Conservation (phyloP, 2,113 vertebrate genomes). For the Chascanopsetta lugubris region DNA sequence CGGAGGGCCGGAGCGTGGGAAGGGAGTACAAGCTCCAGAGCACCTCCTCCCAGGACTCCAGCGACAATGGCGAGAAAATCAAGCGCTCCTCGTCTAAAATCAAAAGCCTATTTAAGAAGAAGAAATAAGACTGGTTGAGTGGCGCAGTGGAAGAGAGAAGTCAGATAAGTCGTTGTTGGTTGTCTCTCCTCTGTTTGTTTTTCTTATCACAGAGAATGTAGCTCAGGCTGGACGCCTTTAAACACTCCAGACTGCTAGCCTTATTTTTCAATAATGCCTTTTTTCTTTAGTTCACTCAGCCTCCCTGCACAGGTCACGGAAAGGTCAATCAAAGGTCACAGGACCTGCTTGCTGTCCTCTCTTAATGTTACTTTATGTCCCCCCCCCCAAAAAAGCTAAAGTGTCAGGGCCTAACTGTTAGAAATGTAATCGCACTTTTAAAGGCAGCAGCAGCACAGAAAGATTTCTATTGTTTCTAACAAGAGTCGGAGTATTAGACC, state of each 20-base stretch:
- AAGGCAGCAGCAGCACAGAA: no score
- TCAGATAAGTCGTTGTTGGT: slow-evolving; percentile 55
- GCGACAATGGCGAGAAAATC: slow-evolving; percentile 89
- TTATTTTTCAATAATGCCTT: slow-evolving; percentile 80
- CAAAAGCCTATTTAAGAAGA: slow-evolving; percentile 98
- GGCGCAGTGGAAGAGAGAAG: slow-evolving; percentile 25
- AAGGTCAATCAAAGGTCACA: slow-evolving; percentile 67
- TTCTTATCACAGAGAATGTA: slow-evolving; percentile 84
- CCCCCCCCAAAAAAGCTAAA: slow-evolving; percentile 65
- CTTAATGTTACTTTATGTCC: slow-evolving; percentile 68
- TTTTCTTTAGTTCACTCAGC: slow-evolving; percentile 80
- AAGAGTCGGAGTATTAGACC: no score
- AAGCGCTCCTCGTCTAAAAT: slow-evolving; percentile 97
- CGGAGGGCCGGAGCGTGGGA: slow-evolving; percentile 81
- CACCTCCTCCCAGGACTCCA: slow-evolving; percentile 90
- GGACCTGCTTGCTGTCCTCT: slow-evolving; percentile 82
- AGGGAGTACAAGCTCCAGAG: slow-evolving; percentile 88
- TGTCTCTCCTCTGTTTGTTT: slow-evolving; percentile 40
- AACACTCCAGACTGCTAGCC: slow-evolving; percentile 77
- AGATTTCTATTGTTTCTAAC: no score
- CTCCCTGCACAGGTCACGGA: slow-evolving; percentile 77
- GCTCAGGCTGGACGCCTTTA: slow-evolving; percentile 79
- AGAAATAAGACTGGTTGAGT: slow-evolving; percentile 71
- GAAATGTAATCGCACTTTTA: no score
- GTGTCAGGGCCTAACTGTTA: no score